Conservation (phyloP, 2,888 invertebrate species). For the Hymenopus coronatus region DNA sequence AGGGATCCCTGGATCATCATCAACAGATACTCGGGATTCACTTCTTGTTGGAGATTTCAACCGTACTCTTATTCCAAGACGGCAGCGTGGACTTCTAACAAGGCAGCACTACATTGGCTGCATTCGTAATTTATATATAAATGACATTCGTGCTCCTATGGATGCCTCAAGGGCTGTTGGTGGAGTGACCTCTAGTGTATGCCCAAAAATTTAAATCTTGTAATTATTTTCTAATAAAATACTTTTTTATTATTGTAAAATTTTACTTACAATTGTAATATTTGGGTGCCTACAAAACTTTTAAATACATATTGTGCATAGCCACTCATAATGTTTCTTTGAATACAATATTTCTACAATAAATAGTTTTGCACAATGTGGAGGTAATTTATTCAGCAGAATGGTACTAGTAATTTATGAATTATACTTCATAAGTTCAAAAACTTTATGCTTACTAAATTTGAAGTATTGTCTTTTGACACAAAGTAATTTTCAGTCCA, state of each 20-base stretch:
- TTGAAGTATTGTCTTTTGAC: too few species aligned
- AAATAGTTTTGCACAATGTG: too few species aligned
- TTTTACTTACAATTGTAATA: not conserved
- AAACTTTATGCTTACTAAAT: too few species aligned
- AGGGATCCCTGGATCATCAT: constrained; percentile 60
- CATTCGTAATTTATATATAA: constrained; percentile 67
- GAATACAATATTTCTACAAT: too few species aligned
- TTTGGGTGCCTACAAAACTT: not conserved
- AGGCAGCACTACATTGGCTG: constrained; percentile 75
- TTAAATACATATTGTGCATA: too few species aligned
- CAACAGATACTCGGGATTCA: constrained; percentile 79
- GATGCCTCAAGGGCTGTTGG: constrained; percentile 62
- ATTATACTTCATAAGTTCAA: too few species aligned
- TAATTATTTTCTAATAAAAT: not conserved
- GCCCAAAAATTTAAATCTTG: constrained; percentile 66
- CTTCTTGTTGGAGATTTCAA: constrained; percentile 90
- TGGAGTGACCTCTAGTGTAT: constrained; percentile 72
- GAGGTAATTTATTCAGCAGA: too few species aligned
- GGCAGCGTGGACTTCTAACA: constrained; percentile 65
- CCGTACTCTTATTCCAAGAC: constrained; percentile 47
- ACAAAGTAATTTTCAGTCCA: too few species aligned
- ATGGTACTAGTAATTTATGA: too few species aligned
- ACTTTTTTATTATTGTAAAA: not conserved
- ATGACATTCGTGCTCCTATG: constrained; percentile 52
- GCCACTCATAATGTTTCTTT: too few species aligned